These are phyloP conservation scores for Channa striata DNA, from an alignment of 2,797 vertebrate genomes.

Conservation along the genomic window DNA sequence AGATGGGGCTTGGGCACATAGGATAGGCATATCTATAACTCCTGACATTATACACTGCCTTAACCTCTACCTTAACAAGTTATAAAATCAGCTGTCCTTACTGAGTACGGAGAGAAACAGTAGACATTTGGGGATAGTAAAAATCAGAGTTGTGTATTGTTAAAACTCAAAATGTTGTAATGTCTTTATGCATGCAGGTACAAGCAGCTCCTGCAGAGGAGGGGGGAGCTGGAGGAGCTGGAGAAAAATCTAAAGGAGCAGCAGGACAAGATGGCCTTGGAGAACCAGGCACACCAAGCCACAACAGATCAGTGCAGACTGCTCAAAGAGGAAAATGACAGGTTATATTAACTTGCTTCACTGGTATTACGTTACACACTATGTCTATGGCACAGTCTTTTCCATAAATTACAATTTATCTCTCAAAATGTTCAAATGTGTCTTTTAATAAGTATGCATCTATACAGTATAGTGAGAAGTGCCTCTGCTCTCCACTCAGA, in stretches of 20 bases:
- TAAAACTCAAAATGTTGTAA: not conserved
- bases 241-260: conserved; percentile 93
- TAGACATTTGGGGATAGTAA: not conserved
- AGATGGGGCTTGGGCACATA: conserved; percentile 29
- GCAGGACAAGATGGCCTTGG: conserved; percentile 93
- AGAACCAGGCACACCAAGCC: conserved; percentile 90
- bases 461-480: conserved; percentile 5
- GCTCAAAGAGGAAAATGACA: conserved; percentile 90
- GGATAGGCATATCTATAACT: not conserved
- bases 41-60: not conserved
- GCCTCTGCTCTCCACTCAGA: conserved; percentile 72
- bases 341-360: conserved; percentile 75
- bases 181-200: conserved; percentile 82
- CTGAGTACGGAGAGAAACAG: not conserved
- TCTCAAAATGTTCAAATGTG: too few species aligned
- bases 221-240: conserved; percentile 93
- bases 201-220: conserved; percentile 94
- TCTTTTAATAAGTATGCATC: not conserved
- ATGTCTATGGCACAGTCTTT: not conserved
- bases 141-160: not conserved
- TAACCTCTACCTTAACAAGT: not conserved
- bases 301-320: conserved; percentile 90
- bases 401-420: too few species aligned
- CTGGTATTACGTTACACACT: not conserved
- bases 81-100: not conserved